phyloP scores from a whole-genome alignment of 1,140 invertebrate species.

The Orius insidiosus region DNA sequence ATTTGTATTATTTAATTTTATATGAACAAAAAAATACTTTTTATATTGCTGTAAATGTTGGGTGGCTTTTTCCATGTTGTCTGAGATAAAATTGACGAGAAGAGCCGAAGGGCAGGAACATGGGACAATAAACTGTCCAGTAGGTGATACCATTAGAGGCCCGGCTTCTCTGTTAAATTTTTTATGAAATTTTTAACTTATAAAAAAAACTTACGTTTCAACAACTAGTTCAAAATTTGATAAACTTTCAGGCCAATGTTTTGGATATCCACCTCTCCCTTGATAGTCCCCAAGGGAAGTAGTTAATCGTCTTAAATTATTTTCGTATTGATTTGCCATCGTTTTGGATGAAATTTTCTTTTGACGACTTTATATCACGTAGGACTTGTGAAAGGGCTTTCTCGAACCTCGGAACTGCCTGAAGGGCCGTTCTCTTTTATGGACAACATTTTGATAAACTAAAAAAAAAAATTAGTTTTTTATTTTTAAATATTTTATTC shows the following conservation, averaged over 20 bases:
- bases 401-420: slow-evolving; percentile 63
- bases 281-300: slow-evolving; percentile 67
- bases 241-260: slow-evolving; percentile 48
- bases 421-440: slow-evolving; percentile 39
- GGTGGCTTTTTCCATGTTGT: slow-evolving; percentile 54
- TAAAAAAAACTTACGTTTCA: slow-evolving; percentile 50
- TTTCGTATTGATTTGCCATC: slow-evolving; percentile 64
- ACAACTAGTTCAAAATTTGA: slow-evolving; percentile 70
- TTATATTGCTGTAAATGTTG: slow-evolving; percentile 52
- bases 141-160: slow-evolving; percentile 80
- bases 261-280: slow-evolving; percentile 48
- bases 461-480: slow-evolving; percentile 12
- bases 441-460: slow-evolving; percentile 57
- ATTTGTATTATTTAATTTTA: slow-evolving; percentile 19
- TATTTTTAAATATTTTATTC: slow-evolving; percentile 15
- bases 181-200: not conserved
- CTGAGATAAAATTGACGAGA: slow-evolving; percentile 64
- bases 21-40: slow-evolving; percentile 32
- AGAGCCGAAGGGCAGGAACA: slow-evolving; percentile 72
- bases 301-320: slow-evolving; percentile 58
- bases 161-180: slow-evolving; percentile 55
- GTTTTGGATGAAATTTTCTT: slow-evolving; percentile 80
- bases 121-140: slow-evolving; percentile 80
- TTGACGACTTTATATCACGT: slow-evolving; percentile 64
- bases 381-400: slow-evolving; percentile 64